phyloP scores from a whole-genome alignment of 2,797 vertebrate genomes.

The Diceros bicornis region DNA sequence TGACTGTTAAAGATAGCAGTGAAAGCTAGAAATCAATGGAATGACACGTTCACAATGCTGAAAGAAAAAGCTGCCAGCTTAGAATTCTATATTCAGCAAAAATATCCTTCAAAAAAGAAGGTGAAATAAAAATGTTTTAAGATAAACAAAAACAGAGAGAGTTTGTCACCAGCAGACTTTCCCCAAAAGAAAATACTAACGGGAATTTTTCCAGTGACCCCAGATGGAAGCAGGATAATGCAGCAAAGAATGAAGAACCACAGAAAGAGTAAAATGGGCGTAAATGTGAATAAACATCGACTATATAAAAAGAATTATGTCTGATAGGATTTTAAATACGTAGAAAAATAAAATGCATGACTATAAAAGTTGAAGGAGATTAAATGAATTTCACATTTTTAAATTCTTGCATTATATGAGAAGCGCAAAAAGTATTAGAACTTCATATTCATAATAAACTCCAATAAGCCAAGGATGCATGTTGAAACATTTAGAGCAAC shows the following conservation, averaged over 20 bases:
- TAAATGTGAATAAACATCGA: neutral
- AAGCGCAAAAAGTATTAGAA: neutral
- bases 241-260: neutral
- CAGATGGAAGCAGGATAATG: neutral
- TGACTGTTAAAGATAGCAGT: neutral
- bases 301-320: neutral
- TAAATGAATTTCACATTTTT: conserved; percentile 7
- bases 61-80: neutral
- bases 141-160: neutral
- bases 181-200: conserved; percentile 8
- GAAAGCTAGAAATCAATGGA: neutral
- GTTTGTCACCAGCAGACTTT: neutral
- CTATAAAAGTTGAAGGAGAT: neutral
- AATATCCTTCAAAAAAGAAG: neutral
- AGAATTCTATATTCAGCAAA: conserved; percentile 33
- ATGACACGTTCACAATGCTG: neutral
- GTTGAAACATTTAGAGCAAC: neutral
- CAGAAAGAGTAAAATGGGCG: neutral
- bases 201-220: neutral
- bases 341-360: neutral
- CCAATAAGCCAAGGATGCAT: neutral
- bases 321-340: neutral
- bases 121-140: conserved; percentile 5
- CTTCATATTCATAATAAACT: neutral
- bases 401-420: conserved; percentile 20